Base-by-base conservation (phyloP, 2,113 vertebrate genomes). In the Gadus chalcogrammus region DNA sequence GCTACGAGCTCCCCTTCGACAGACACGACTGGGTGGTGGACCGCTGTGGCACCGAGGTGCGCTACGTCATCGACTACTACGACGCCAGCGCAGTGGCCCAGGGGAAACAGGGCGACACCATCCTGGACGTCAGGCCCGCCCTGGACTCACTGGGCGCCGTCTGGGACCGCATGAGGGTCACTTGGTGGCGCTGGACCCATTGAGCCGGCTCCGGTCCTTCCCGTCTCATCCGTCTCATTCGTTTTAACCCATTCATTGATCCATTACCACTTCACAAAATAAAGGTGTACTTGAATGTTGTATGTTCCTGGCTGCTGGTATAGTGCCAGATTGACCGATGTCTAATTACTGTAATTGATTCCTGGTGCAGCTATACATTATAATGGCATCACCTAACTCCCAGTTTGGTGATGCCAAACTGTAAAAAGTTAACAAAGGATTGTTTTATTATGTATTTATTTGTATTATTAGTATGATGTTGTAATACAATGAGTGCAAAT, bases 41-140 rank as follows among this genome's bases (percentile, higher is more conserved):
- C 78, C 93, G 94, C 0, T 96, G 95, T 5, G 94, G 95, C 24
- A 93, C 83, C 11, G 91, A 96, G 16, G 94, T 95, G 52, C 85
- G 95, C 0, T 95, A 96, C 0, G 80, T 96, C 2, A 95, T 95
- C 0, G 95, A 96, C 82, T 96, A 95, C 85, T 96, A 96, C 0
- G 95, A 95, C 0, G 93, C 92, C 0, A 93, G 93, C 0, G 84
- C 87, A 5, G 89, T 94, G 42, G 84, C 91, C 74, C 80, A 88
- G 68, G 84, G 1, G 15, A 15, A 35, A 9, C 27, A 35, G 15
- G 4, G 12, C 27, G 6, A 93, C 78, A 83, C 93, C 18, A 84
- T 94, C 79, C 87, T 96, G 73, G 95, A 95, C 0, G 95, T 96
- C 16, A 93, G 94, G 63, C 95, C 95, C 0, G 94, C 95, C 0